These are phyloP conservation scores for Ips typographus DNA, from an alignment of 1,140 invertebrate genomes.

Conservation along the genomic window DNA sequence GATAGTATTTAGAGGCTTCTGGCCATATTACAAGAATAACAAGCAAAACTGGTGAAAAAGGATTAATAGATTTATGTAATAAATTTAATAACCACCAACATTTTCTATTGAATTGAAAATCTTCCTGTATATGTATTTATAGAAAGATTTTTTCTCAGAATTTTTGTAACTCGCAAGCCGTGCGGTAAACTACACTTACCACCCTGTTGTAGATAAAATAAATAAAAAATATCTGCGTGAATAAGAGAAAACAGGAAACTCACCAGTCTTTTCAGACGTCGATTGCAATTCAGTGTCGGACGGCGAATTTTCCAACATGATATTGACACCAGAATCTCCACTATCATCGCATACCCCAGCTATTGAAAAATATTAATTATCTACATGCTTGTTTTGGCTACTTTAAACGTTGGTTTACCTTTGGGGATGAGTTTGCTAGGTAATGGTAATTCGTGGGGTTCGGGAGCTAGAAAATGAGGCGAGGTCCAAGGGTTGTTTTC, in stretches of 20 bases:
- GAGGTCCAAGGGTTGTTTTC: conserved; percentile 37
- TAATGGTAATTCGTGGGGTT: conserved; percentile 46
- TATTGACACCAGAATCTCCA: conserved; percentile 48
- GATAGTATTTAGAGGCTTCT: too few relatives aligned
- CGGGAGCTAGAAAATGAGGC: conserved; percentile 37
- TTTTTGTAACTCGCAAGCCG: too few relatives aligned
- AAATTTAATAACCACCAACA: too few relatives aligned
- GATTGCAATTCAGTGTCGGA: conserved; percentile 40
- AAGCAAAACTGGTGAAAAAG: too few relatives aligned
- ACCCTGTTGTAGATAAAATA: too few relatives aligned
- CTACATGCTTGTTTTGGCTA: background rate
- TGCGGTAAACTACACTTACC: too few relatives aligned
- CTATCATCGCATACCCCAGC: conserved; percentile 45
- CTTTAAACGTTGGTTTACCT: conserved; percentile 29
- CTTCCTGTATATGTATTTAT: too few relatives aligned
- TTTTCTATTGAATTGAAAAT: too few relatives aligned
- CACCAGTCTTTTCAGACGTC: conserved; percentile 12
- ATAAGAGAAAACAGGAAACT: background rate
- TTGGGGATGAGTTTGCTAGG: conserved; percentile 47
- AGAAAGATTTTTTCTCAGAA: too few relatives aligned
- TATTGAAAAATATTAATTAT: conserved; percentile 18
- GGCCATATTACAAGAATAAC: too few relatives aligned
- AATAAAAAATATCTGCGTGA: too few relatives aligned
- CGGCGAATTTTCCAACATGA: conserved; percentile 41
- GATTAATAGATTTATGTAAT: too few relatives aligned